Evolutionary conservation across 2,113 vertebrate genomes (phyloP), one percentile per base, ranked within the genome.

Genomic region (Hirundichthys speculiger): DNA sequence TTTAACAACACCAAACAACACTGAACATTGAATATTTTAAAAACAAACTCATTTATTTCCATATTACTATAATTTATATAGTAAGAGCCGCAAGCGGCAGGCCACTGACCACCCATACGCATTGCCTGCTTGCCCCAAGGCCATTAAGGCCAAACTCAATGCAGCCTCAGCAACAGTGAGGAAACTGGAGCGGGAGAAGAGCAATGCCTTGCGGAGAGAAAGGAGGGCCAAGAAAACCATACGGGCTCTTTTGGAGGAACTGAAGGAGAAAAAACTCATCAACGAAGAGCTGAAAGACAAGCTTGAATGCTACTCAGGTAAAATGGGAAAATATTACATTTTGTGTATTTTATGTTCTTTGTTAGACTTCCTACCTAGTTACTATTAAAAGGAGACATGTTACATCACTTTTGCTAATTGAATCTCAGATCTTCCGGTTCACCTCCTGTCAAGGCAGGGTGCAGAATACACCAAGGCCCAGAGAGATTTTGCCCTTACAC

Each of bases 341-440:
- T 45, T 45, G 42, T 45, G 10, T 45, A 45, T 45, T 45, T n/a
- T 45, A 47, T 47, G 45, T 47, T 19, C 45, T 47, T 20, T 47
- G 18, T 47, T 47, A 18, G 5, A 2, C 9, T 47, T 9, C 45
- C 20, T 19, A n/a, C n/a, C n/a, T n/a, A n/a, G 18, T 47, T 47
- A 47, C 18, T 47, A 20, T 47, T 47, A n/a, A 45, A 45, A 47
- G n/a, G 7, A 20, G 7, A 20, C 5, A 8, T 13, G 8, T 7
- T 20, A 13, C 2, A 47, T 47, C 45, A 47, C 45, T 47, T 47
- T 20, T 19, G 18, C 19, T 20, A 49, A 21, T 49, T 49, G 12
- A 49, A 49, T 49, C 24, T 22, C 47, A 49, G 47, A 47, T 21
- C 46, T 47, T 47, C 46, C 46, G 9, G 19, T 47, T 47, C 46